These are phyloP conservation scores for Seriola dumerili DNA, from an alignment of 2,113 vertebrate genomes.

Conservation along the genomic window DNA sequence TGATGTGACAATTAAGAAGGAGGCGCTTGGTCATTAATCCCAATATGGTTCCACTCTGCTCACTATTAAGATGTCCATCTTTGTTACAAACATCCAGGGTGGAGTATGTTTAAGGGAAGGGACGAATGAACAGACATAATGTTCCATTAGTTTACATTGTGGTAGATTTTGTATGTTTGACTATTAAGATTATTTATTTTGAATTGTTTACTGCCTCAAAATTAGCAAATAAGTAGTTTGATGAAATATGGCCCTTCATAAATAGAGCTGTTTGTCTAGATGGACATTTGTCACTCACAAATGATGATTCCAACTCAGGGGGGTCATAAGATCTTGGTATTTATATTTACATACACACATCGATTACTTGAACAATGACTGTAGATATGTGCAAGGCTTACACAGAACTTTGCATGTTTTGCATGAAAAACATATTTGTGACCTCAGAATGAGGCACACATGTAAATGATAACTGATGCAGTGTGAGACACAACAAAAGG, in stretches of 20 bases:
- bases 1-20: conserved; percentile 84
- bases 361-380: conserved; percentile 41
- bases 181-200: neutral
- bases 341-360: conserved; percentile 17
- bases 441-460: conserved; percentile 43
- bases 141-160: conserved; percentile 11
- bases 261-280: neutral
- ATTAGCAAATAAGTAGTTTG: neutral
- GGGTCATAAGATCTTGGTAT: conserved; percentile 3
- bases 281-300: conserved; percentile 5
- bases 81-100: conserved; percentile 38
- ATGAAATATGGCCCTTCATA: neutral
- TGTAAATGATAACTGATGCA: conserved; percentile 74
- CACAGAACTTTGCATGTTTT: conserved; percentile 56
- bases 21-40: conserved; percentile 71
- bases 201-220: conserved; percentile 3
- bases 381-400: conserved; percentile 30
- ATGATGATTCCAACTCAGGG: conserved; percentile 12
- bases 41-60: conserved; percentile 55
- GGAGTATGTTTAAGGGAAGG: conserved; percentile 1
- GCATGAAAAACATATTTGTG: conserved; percentile 54
- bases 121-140: neutral
- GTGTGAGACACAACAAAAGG: conserved; percentile 45
- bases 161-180: neutral
- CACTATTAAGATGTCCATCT: conserved; percentile 38